Base-by-base conservation (phyloP, 1,140 invertebrate species). In the Drosophila santomea region DNA sequence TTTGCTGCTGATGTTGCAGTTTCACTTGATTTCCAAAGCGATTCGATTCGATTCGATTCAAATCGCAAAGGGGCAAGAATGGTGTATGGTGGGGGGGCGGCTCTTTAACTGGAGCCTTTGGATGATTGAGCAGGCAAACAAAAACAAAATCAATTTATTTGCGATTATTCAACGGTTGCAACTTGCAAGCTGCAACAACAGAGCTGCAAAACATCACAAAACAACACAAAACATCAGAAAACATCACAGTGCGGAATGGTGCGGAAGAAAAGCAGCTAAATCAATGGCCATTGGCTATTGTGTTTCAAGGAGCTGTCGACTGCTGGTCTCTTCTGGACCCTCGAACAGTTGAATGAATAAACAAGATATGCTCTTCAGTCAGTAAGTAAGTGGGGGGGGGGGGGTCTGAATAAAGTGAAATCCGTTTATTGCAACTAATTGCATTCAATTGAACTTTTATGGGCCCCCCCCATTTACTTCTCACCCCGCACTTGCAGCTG, bases 391-490 rank as follows among this genome's bases (percentile, higher is more conserved):
- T 17, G 17, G 17, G 17, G 17, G 17, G 17, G 17, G 17, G 17
- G 78, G 69, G 62, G 62, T 47, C 38, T 45, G 38, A 36, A 60
- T 56, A 55, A 50, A 67, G 61, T 63, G 39, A 78, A 86, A 78
- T 71, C 52, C 68, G 61, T 86, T 86, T 71, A 74, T 67, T 85
- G 58, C 78, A 78, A 67, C 74, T 78, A 86, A 85, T 85, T 81
- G 68, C 80, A 71, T 61, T 41, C 69, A 79, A 79, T 82, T 82
- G 63, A 79, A 58, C 80, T 64, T 52, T 58, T 69, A 36, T 69
- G 32, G 20, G 28, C 12, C 17, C 17, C 17, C 17, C 17, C 17
- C 17, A 17, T 17, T 17, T 17, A 17, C 17, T 10, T 17, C 3
- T 23, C 36, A 23, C 35, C 36, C 7, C 32, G 32, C 32, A 32